Conservation (phyloP, 2,113 vertebrate species). For the Nicator chloris region DNA sequence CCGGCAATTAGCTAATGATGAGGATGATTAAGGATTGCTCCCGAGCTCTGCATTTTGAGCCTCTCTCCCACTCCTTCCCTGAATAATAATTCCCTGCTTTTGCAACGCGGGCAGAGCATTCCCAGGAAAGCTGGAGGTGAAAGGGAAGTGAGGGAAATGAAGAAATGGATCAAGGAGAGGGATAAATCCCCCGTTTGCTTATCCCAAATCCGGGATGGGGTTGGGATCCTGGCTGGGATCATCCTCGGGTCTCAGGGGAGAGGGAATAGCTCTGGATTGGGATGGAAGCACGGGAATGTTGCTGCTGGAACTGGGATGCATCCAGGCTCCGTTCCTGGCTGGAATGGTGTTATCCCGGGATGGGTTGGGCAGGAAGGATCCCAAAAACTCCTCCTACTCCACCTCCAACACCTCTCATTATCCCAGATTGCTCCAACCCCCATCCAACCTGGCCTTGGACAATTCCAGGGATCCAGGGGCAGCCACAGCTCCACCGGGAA, state of each 20-base stretch:
- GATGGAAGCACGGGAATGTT: neutral
- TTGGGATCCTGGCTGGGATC: neutral
- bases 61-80: slow-evolving; percentile 27
- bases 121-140: neutral
- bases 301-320: neutral
- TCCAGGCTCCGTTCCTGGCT: neutral
- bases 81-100: neutral
- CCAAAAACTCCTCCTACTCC: neutral
- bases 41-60: neutral
- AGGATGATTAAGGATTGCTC: slow-evolving; percentile 50
- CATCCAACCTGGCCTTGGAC: accelerated
- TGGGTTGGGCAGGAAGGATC: neutral
- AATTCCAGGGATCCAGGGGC: neutral
- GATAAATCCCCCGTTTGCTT: neutral
- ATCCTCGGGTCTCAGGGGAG: neutral
- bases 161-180: neutral
- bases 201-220: neutral
- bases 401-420: accelerated
- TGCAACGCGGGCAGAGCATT: neutral
- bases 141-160: neutral
- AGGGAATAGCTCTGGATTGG: accelerated
- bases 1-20: slow-evolving; percentile 40
- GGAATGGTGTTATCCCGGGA: accelerated
- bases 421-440: neutral
- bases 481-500: neutral